Conservation (phyloP, 2,888 invertebrate genomes). For the Cerastis leucographa region DNA sequence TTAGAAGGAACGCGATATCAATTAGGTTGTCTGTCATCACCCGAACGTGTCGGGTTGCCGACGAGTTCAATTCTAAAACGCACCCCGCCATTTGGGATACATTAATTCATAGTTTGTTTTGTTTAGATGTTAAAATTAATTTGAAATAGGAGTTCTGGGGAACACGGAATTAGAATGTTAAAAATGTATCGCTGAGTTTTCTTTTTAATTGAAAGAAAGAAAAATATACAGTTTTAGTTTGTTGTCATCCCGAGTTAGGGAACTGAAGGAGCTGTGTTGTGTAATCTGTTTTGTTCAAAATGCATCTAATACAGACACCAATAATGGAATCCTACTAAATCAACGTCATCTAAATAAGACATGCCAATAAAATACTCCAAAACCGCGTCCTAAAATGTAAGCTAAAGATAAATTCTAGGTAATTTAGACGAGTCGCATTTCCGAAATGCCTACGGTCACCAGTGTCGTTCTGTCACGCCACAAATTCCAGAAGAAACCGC, state of each 20-base stretch:
- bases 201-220: conserved; percentile 43
- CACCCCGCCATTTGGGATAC: conserved; percentile 71
- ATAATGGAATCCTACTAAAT: conserved; percentile 22
- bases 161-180: conserved; percentile 54
- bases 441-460: conserved; percentile 54
- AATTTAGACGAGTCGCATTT: conserved; percentile 59
- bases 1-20: conserved; percentile 85
- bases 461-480: conserved; percentile 56
- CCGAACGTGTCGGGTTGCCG: conserved; percentile 77
- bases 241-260: conserved; percentile 33
- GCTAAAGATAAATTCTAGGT: conserved; percentile 47
- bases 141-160: conserved; percentile 65
- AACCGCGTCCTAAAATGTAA: conserved; percentile 31
- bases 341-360: conserved; percentile 34
- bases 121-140: conserved; percentile 71
- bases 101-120: conserved; percentile 74
- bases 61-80: conserved; percentile 75
- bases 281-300: conserved; percentile 37
- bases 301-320: conserved; percentile 13
- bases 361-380: conserved; percentile 19
- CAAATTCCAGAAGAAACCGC: conserved; percentile 68
- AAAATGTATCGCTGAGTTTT: conserved; percentile 34
- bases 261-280: conserved; percentile 17
- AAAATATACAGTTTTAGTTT: conserved; percentile 45
- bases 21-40: conserved; percentile 85